Evolutionary conservation across 2,113 vertebrate species (phyloP).

Genomic region (Pipa parva): DNA sequence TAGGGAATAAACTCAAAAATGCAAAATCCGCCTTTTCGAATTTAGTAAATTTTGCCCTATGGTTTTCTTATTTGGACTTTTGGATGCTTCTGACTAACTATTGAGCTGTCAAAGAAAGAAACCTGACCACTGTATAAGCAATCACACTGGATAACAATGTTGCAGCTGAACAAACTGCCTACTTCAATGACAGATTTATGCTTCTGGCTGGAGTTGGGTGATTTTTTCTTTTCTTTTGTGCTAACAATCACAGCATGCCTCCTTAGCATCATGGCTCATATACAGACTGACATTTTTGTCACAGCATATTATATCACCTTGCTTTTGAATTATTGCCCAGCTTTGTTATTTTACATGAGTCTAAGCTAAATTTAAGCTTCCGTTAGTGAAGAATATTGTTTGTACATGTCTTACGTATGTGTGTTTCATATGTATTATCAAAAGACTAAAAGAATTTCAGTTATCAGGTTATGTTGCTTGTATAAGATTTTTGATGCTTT

Average conservation of each 20-base stretch:
- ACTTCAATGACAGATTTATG: conserved; percentile 40
- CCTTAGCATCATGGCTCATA: conserved; percentile 44
- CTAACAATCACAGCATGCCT: conserved; percentile 48
- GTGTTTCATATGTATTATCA: too few relatives aligned
- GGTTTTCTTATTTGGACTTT: too few relatives aligned
- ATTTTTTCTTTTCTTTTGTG: conserved; percentile 42
- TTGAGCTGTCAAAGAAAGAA: too few relatives aligned
- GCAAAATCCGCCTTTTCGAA: too few relatives aligned
- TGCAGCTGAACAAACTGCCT: conserved; percentile 31
- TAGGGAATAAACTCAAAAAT: too few relatives aligned
- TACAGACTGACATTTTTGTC: conserved; percentile 54
- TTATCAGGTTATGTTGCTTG: too few relatives aligned
- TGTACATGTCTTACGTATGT: neutral
- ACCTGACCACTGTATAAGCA: too few relatives aligned
- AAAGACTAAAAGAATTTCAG: too few relatives aligned
- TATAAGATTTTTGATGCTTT: too few relatives aligned
- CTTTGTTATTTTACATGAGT: conserved; percentile 31
- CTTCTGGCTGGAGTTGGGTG: conserved; percentile 36
- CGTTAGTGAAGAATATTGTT: neutral
- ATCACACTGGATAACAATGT: conserved; percentile 26
- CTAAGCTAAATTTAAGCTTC: neutral
- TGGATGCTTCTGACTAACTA: too few relatives aligned
- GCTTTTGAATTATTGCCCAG: conserved; percentile 37
- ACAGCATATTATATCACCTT: conserved; percentile 49
- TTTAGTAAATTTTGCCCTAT: too few relatives aligned